Base-by-base conservation (phyloP, 2,888 invertebrate genomes). In the Chelonus formosanus region DNA sequence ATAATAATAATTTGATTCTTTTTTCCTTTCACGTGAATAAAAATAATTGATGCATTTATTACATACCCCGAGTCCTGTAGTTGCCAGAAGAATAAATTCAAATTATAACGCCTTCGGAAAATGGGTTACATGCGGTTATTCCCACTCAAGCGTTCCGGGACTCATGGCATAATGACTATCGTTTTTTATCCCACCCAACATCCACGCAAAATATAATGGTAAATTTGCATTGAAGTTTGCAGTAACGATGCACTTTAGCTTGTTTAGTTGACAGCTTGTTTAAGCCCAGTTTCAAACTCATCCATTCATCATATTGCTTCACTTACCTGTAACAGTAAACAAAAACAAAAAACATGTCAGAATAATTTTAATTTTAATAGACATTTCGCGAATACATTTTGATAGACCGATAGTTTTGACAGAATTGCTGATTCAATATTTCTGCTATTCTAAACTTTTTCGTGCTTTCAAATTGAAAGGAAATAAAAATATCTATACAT, bases 301-400 rank as follows among this genome's bases (percentile, higher is more conserved):
- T 52, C 52, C 31, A 32, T 52, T 52, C 34, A 31, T 52, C 8
- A 32, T 31, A 52, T 52, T 48, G 10, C 31, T 48, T 61, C 52
- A 53, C 61, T 54, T 53, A 61, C 61, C 61, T 61, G 45, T 31
- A 61, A 61, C 61, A 61, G 45, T 43, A 61, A 61, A 53, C 7
- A 44, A 61, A 44, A 44, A 34, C 6, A 43, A 53, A 43, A 40
- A 40, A 40, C 40, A 40, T 40, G 40, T 40, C 40, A 40, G 40
- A 40, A 40, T 40, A 40, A 40, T 40, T 40, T 40, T 40, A 4
- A 40, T 40, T 40, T 40, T 40, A 40, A 40, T 40, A 40, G 40
- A 40, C 40, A 40, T 6, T 6, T 40, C 40, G 40, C 6, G 6
- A 5, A 40, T 40, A 40, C 40, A 40, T 40, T 40, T 40, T 40